Conservation (phyloP, 2,113 vertebrate species). For the Carassius auratus region DNA sequence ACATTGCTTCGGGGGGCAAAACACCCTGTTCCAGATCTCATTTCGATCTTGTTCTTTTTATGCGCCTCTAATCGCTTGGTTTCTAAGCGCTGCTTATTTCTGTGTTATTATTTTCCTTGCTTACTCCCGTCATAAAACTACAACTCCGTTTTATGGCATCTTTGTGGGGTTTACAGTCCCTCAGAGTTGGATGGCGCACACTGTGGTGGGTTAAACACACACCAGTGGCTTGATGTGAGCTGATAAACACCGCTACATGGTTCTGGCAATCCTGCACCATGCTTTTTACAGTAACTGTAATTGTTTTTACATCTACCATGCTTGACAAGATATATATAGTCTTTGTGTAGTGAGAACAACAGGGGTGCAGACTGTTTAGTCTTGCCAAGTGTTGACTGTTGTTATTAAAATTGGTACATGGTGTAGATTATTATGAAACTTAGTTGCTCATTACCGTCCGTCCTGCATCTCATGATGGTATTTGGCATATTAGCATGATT, state of each 20-base stretch:
- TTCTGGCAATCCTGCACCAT: neutral
- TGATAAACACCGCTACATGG: neutral
- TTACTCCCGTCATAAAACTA: neutral
- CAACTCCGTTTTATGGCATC: neutral
- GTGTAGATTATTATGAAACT: neutral
- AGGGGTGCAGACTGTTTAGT: neutral
- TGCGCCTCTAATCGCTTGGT: neutral
- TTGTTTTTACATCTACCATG: neutral
- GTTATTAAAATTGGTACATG: neutral
- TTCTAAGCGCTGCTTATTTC: neutral
- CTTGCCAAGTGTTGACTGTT: neutral
- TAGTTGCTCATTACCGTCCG: neutral
- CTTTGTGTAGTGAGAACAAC: too few relatives aligned
- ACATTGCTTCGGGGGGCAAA: conserved; percentile 18
- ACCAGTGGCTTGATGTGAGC: neutral
- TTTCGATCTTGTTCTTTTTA: neutral
- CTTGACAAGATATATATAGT: neutral
- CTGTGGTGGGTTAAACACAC: neutral
- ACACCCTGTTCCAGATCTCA: neutral
- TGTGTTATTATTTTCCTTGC: neutral
- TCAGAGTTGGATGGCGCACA: neutral
- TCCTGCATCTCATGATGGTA: neutral
- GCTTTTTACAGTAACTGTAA: neutral
- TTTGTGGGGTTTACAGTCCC: neutral
- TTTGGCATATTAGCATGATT: neutral